Evolutionary conservation across 2,888 invertebrate species (phyloP).

Genomic region (Xestobium rufovillosum): DNA sequence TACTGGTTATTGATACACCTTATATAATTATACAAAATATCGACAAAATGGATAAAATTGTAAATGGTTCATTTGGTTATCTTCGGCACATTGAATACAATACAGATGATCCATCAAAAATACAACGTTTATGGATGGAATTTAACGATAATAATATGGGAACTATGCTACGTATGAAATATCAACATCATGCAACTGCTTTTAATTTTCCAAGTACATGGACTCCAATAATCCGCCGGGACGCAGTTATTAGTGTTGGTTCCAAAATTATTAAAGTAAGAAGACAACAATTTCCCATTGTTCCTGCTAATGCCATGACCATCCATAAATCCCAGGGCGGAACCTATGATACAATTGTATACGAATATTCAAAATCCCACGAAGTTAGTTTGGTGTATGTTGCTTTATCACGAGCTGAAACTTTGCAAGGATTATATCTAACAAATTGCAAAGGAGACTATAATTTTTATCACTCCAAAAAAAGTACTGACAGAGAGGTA

Average conservation of each 20-base stretch:
- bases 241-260: too few species aligned
- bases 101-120: slow-evolving; percentile 7
- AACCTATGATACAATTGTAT: slow-evolving; percentile 24
- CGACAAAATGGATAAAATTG: too few species aligned
- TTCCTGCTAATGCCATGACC: slow-evolving; percentile 24
- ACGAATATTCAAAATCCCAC: slow-evolving; percentile 20
- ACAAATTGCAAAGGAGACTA: slow-evolving; percentile 9
- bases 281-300: slow-evolving; percentile 18
- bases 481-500: too few species aligned
- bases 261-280: too few species aligned
- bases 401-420: slow-evolving; percentile 21
- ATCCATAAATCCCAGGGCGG: slow-evolving; percentile 30
- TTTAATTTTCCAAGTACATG: slow-evolving; percentile 9
- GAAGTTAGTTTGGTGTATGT: slow-evolving; percentile 23
- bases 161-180: slow-evolving; percentile 8
- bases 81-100: slow-evolving; percentile 7
- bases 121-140: slow-evolving; percentile 11
- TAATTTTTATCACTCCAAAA: slow-evolving; percentile 10
- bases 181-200: slow-evolving; percentile 10
- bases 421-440: slow-evolving; percentile 9
- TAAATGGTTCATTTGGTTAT: slow-evolving; percentile 10
- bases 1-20: too few species aligned
- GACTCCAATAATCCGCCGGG: slow-evolving; percentile 11
- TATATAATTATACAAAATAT: too few species aligned
- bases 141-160: slow-evolving; percentile 9